Evolutionary conservation across 1,140 invertebrate species (phyloP), one percentile per base, ranked within the genome.

Genomic region (Drosophila subobscura): DNA sequence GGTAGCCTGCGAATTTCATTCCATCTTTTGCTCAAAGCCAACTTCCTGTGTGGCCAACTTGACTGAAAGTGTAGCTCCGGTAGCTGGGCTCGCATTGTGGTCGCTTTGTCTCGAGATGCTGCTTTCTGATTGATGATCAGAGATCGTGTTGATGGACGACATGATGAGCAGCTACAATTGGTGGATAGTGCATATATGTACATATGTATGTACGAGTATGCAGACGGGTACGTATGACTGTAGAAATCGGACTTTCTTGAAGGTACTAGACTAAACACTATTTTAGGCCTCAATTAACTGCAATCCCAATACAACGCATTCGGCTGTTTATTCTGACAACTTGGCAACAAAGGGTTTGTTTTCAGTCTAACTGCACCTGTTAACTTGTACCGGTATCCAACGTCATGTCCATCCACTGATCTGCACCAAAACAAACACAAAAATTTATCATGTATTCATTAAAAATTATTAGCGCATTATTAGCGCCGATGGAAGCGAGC

Each of bases 401-500:
- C 12, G 2, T 23, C 16, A 53, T 8, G 33, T 20, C 16, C 16
- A 40, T 40, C 8, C 29, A 54, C 37, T 12, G 12, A 40, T 51
- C 20, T 10, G 25, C 27, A 29, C 37, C 37, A 33, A 65, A 53
- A 54, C 22, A 42, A 53, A 45, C 33, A 40, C 73, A 54, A 50
- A 77, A 68, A 83, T 88, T 72, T 83, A 88, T 81, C 74, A 72
- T 72, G 78, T 83, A 83, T 86, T 83, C 81, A 86, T 86, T 88
- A 86, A 83, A 88, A 88, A 86, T 86, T 83, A 88, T 88, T 78
- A 65, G 75, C 78, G 81, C 81, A 88, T 76, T 70, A n/a, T n/a
- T n/a, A n/a, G n/a, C n/a, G 29, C 20, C 65, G 25, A 27, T 27
- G 25, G 29, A 33, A 54, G 60, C 57, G 49, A 75, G 72, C 85